Evolutionary conservation across 2,797 vertebrate genomes (phyloP).

Genomic region (Cuculus canorus): DNA sequence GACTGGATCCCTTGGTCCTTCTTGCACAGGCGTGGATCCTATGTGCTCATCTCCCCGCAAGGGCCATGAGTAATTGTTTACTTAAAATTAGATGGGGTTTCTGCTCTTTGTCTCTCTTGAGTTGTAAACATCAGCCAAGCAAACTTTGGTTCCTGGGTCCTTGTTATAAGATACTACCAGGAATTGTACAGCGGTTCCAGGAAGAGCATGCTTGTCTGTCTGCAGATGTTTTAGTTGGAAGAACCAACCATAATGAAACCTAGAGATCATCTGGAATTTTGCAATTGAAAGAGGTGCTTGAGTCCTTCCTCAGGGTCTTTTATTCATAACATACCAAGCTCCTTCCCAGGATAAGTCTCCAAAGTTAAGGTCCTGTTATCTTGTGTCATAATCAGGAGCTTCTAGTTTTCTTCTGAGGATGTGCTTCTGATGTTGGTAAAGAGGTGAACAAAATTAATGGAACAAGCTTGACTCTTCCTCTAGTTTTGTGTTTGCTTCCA

Average conservation of each 20-base stretch:
- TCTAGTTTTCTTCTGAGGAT: neutral
- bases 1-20: neutral
- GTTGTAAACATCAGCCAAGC: neutral
- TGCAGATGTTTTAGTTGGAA: neutral
- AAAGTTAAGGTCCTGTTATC: neutral
- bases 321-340: neutral
- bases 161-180: fast-evolving
- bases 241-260: neutral
- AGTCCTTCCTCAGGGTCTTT: neutral
- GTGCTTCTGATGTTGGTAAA: neutral
- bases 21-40: neutral
- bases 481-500: neutral
- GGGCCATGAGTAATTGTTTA: neutral
- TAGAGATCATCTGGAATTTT: neutral
- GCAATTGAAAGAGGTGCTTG: neutral
- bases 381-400: neutral
- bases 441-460: neutral
- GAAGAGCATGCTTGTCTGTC: neutral
- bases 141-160: neutral
- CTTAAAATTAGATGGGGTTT: neutral
- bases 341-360: neutral
- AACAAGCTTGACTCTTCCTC: neutral
- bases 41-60: neutral
- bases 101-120: neutral
- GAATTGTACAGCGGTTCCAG: neutral